Conservation (phyloP, 1,140 invertebrate genomes). For the Centruroides sculpturatus region DNA sequence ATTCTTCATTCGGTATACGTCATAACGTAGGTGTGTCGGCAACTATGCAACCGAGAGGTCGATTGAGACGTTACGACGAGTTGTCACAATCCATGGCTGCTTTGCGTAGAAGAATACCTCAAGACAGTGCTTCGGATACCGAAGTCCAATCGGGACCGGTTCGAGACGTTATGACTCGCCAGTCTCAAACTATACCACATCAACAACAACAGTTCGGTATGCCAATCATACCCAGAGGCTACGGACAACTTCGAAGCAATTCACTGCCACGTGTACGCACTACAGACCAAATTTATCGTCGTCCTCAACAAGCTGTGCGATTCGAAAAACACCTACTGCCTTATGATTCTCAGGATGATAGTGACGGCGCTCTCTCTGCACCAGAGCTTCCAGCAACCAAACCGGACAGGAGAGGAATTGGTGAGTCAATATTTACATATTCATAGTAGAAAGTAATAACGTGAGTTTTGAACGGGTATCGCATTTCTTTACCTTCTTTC, state of each 20-base stretch:
- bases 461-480: no score
- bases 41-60: constrained; percentile 11
- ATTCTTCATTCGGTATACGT: constrained; percentile 4
- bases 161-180: background rate
- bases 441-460: no score
- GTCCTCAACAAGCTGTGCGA: constrained; percentile 17
- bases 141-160: constrained; percentile 42
- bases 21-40: constrained; percentile 8
- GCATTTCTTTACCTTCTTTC: no score
- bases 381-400: constrained; percentile 40
- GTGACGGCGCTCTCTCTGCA: constrained; percentile 62
- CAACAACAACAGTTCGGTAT: no score
- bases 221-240: constrained; percentile 20
- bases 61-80: constrained; percentile 5
- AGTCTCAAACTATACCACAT: no score
- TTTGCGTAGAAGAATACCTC: constrained; percentile 25
- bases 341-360: constrained; percentile 57
- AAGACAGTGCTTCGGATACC: constrained; percentile 86
- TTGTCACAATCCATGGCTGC: no score
- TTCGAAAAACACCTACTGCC: constrained; percentile 36
- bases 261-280: constrained; percentile 21
- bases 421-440: background rate
- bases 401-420: constrained; percentile 8
- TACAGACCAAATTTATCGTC: constrained; percentile 10
- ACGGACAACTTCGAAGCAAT: constrained; percentile 22